phyloP scores from a whole-genome alignment of 2,113 vertebrate genomes.

The Tragelaphus strepsiceros region DNA sequence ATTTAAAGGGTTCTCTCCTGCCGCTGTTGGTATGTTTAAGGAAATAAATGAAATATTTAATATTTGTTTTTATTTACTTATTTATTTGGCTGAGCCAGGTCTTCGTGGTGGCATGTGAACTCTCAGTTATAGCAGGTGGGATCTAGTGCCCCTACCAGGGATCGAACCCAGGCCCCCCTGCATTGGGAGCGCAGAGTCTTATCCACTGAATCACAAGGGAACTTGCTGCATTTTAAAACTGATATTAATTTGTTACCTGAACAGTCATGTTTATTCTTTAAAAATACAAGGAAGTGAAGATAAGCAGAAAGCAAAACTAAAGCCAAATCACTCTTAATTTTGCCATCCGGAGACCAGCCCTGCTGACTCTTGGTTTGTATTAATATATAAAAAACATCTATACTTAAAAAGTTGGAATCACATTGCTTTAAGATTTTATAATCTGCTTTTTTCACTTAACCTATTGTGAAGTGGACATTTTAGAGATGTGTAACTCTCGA shows the following conservation, averaged over 20 bases:
- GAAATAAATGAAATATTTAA: neutral
- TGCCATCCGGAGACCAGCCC: neutral
- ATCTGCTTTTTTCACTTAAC: neutral
- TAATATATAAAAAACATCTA: neutral
- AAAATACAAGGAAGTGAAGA: neutral
- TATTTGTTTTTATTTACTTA: neutral
- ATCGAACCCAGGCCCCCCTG: neutral
- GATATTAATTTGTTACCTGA: neutral
- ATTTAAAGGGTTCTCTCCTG: neutral
- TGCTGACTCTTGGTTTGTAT: neutral
- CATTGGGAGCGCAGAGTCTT: neutral
- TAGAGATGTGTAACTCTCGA: neutral
- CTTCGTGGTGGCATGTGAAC: neutral
- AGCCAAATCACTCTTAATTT: neutral
- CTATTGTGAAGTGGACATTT: neutral
- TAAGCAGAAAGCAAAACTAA: neutral
- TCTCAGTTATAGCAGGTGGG: neutral
- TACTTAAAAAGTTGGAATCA: neutral
- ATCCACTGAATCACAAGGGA: neutral
- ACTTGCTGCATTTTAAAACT: neutral
- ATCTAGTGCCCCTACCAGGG: neutral
- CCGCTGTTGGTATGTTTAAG: neutral
- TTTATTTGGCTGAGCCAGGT: neutral
- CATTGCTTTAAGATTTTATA: neutral
- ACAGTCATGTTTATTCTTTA: neutral